Base-by-base conservation (phyloP, 2,797 vertebrate species). In the Phoeniculus purpureus region DNA sequence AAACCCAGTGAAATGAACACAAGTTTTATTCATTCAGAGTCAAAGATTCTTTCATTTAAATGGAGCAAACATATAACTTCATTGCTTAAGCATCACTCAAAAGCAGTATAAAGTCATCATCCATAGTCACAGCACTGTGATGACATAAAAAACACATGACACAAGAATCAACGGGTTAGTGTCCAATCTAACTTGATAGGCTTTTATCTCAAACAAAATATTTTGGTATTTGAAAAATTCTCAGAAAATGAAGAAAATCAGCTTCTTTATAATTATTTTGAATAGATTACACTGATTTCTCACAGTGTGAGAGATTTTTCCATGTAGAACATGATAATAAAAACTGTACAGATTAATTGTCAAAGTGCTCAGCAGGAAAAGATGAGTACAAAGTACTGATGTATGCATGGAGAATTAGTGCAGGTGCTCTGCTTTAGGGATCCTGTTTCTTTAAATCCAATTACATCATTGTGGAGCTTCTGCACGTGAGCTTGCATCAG, bases 131-230 rank as follows among this genome's bases (percentile, higher is more conserved):
- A 29, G 47, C 29, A 32, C 37, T 61, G 19, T 52, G 31, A 3
- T 86, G 37, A 13, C 14, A 27, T 17, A 62, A 75, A 78, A 72
- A 72, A 47, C 8, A 6, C 0, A 3, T 32, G 83, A 65, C 26
- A 52, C 18, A 51, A 15, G 48, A 68, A 75, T 7, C 15, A 29
- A 25, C 9, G 43, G 34, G 3, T 16, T 47, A 21, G 6, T 67
- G n/a, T 40, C 14, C 50, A 60, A 37, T 52, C n/a, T 3, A 51
- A 37, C 0, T 0, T 50, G 27, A 13, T 32, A 55, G 16, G 15
- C 22, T 18, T 91, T 85, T 37, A 51, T n/a, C 4, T 22, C 27
- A 26, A 48, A 59, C 25, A 60, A 50, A 58, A 54, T n/a, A 15
- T 68, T 78, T 34, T 31, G 7, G 7, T 56, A 10, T 59, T 64